A percentile compares a stretch with the other conserved stretches of the same genome.
Evolutionary conservation across 37 sponge, comb jelly and placozoan genomes (phyloP).

Genomic region (Ephydatia muelleri): DNA sequence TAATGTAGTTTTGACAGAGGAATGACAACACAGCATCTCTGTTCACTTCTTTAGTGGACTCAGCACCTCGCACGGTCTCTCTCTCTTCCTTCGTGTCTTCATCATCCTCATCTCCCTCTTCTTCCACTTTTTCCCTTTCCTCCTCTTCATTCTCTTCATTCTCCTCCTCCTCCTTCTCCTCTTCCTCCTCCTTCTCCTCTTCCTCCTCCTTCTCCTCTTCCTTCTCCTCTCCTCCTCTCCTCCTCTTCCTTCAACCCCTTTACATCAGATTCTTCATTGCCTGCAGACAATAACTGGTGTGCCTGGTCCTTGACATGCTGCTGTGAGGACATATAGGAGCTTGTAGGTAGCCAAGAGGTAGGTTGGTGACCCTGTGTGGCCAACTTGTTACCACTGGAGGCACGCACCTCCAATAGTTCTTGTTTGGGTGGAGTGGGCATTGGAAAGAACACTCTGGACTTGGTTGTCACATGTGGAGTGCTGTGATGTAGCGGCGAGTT

Average conservation of each 20-base stretch:
- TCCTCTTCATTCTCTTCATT: neutral
- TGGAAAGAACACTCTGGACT: constrained; percentile 19
- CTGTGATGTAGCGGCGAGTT: constrained; percentile 35
- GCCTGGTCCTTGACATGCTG: neutral
- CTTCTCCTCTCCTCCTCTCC: neutral
- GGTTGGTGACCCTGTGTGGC: neutral
- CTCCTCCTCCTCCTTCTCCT: neutral
- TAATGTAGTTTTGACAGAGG: neutral
- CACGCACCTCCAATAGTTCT: neutral
- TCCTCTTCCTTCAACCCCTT: neutral
- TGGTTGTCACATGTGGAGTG: constrained; percentile 17
- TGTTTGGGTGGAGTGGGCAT: neutral
- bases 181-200: neutral
- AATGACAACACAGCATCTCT: neutral
- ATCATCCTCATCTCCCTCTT: no score
- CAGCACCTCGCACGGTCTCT: neutral
- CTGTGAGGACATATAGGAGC: neutral
- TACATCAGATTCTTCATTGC: neutral
- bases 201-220: neutral
- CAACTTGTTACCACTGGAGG: neutral
- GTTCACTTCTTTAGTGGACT: neutral
- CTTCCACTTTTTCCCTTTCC: no score
- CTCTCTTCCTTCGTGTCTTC: neutral
- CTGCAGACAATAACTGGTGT: neutral
- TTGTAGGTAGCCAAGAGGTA: neutral